Evolutionary conservation across 2,113 vertebrate species (phyloP).

Genomic region (Platysternon megacephalum): DNA sequence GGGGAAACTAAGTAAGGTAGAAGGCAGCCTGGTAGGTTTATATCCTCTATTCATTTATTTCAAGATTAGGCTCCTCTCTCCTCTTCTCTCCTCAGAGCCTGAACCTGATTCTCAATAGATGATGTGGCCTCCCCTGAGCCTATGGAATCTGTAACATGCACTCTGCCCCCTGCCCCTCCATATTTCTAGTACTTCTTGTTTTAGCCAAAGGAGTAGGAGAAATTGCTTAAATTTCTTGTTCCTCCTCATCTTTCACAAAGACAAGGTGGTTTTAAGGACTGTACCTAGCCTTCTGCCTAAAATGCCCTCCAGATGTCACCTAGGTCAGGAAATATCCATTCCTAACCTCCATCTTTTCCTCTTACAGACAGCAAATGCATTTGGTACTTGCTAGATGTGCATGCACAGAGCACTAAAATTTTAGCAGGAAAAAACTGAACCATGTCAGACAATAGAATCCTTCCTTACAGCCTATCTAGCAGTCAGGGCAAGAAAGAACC

Average conservation of each 20-base stretch:
- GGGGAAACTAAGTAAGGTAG: not conserved
- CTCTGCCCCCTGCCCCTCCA: not conserved
- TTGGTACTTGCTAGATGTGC: not conserved
- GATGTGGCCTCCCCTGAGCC: not conserved
- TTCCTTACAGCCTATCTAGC: not conserved
- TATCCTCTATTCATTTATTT: not conserved
- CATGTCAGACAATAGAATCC: not conserved
- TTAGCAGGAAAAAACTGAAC: not conserved
- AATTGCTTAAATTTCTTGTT: not conserved
- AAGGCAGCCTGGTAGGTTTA: not conserved
- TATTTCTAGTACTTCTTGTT: not conserved
- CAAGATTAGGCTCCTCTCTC: not conserved
- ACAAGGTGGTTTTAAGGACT: not conserved
- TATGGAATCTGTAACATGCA: not conserved
- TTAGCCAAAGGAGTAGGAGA: not conserved
- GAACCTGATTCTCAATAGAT: fast-evolving
- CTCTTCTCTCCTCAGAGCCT: not conserved
- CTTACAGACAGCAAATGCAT: not conserved
- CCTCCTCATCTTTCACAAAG: not conserved
- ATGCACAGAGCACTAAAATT: not conserved
- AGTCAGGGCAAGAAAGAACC: not conserved
- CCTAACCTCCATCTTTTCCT: fast-evolving
- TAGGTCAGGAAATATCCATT: not conserved
- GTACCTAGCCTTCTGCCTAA: fast-evolving
- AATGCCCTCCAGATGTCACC: not conserved